phyloP scores from a whole-genome alignment of 2,888 invertebrate genomes.

The Monoplex corrugatus region DNA sequence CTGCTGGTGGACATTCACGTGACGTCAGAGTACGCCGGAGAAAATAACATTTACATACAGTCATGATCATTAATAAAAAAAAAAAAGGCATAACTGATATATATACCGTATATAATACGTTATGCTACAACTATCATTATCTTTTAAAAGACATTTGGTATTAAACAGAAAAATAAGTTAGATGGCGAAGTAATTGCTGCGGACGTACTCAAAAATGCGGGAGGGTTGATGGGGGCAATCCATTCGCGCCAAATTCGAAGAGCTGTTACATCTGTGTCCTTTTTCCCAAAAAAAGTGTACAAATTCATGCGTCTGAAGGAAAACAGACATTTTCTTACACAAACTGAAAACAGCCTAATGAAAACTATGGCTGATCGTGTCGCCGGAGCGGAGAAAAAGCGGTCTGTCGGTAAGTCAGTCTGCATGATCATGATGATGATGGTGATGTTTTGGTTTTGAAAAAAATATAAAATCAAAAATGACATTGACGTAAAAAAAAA shows the following conservation, averaged over 20 bases:
- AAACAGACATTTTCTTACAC: neutral
- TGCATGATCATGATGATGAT: too few relatives aligned
- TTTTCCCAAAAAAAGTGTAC: neutral
- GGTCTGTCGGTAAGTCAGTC: constrained; percentile 23
- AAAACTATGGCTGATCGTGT: constrained; percentile 35
- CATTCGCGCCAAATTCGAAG: constrained; percentile 58
- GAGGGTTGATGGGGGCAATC: constrained; percentile 36
- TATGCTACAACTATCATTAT: neutral
- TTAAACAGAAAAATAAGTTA: neutral
- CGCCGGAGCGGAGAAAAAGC: constrained; percentile 26
- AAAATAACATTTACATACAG: constrained; percentile 29
- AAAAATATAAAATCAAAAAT: too few relatives aligned
- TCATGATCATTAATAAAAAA: neutral
- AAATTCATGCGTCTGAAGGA: neutral
- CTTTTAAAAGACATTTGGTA: too few relatives aligned
- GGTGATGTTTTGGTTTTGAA: neutral
- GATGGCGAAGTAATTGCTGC: constrained; percentile 36
- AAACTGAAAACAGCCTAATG: neutral
- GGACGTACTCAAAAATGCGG: constrained; percentile 50
- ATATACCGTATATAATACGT: neutral
- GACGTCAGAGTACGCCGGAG: constrained; percentile 52
- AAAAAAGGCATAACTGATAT: neutral
- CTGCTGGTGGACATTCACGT: constrained; percentile 53
- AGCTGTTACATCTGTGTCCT: neutral
- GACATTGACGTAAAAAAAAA: too few relatives aligned